These are phyloP conservation scores for Sitophilus oryzae DNA, from an alignment of 1,140 invertebrate species.

Conservation along the genomic window DNA sequence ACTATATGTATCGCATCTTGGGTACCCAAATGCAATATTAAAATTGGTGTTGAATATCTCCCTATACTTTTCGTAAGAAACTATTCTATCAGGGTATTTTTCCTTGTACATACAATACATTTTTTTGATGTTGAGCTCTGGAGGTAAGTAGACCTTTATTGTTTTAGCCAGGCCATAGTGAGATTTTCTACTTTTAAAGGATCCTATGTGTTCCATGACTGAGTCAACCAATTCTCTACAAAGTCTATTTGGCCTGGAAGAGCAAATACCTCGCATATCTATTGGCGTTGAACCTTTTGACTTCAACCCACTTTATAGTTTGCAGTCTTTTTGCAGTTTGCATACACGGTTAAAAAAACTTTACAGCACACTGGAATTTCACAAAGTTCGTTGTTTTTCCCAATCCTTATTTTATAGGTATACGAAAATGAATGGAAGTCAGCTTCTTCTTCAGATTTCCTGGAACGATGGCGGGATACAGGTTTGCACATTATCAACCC, in stretches of 20 bases:
- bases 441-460: no score
- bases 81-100: conserved; percentile 1
- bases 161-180: conserved; percentile 22
- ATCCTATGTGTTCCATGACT: conserved; percentile 4
- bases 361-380: no score
- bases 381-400: no score
- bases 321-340: no score
- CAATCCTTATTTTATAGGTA: no score
- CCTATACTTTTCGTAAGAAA: conserved; percentile 11
- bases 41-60: conserved; percentile 17
- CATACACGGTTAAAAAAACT: no score
- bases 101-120: conserved; percentile 16
- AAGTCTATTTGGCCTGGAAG: conserved; percentile 2
- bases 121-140: conserved; percentile 23
- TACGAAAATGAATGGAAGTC: no score
- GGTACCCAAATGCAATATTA: conserved; percentile 25
- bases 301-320: no score
- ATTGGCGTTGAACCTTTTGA: no score
- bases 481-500: no score
- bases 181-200: conserved; percentile 10
- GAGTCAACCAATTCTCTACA: conserved; percentile 1
- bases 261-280: not conserved
- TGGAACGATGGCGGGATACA: no score
- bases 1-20: conserved; percentile 20
- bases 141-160: conserved; percentile 23